Base-by-base conservation (phyloP, 2,797 vertebrate species). In the Pampus argenteus region DNA sequence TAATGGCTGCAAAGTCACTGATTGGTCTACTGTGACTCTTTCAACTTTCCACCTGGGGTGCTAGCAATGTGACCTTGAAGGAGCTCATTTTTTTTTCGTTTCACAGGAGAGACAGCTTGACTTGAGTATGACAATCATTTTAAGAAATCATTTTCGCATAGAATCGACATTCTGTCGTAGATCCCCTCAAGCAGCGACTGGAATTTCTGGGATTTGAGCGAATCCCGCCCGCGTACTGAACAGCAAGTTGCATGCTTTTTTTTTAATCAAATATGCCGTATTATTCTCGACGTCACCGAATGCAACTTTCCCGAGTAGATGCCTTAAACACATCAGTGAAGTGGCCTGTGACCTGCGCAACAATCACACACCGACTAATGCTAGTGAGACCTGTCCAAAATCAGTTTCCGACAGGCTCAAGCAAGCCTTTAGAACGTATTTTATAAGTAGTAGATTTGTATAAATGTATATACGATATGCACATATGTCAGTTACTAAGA, bases 1-100 rank as follows among this genome's bases (percentile, higher is more conserved):
- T 89, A 64, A 91, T 86, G 95, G 96, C 96, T 97, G 96, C 96
- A 97, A 97, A 97, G 97, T 96, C 91, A 97, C 96, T 95, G 91
- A 94, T 96, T 95, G 94, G 95, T 95, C 95, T 96, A 96, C 95
- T 96, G 96, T 97, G 95, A 96, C 93, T 91, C 87, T 94, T 93
- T 92, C 74, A 88, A 95, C 91, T 95, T 95, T 92, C 91, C 93
- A 95, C 92, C 93, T 93, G 94, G 96, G 96, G 96, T 96, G 96
- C 96, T 94, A 96, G 95, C 94, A 52, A 52, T 67, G 78, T 89
- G 81, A 91, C 85, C 82, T 86, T 71, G 64, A 93, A 90, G 87
- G 89, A 91, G 91, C 90, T 88, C 67, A 78, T 92, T 94, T 95
- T 91, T 93, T 95, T 36, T 92, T 94, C 95, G 90, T 93, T 95